Conservation (phyloP, 2,113 vertebrate genomes). For the Strigops habroptila region DNA sequence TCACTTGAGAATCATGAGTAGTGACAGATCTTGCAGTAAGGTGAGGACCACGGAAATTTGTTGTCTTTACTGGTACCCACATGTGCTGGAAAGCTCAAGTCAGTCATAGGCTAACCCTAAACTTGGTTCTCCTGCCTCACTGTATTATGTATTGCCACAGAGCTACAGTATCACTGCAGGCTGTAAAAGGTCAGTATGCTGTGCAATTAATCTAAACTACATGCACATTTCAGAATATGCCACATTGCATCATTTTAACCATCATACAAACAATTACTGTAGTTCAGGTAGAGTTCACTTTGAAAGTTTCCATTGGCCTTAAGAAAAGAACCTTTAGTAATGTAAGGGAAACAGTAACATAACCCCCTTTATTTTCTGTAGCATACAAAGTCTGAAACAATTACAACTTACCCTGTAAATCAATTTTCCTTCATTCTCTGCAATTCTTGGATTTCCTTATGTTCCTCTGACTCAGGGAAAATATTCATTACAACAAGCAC, state of each 20-base stretch:
- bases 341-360: neutral
- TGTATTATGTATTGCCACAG: neutral
- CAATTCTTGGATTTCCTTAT: slow-evolving; percentile 35
- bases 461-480: slow-evolving; percentile 22
- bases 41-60: neutral
- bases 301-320: neutral
- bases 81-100: neutral
- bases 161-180: neutral
- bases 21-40: neutral
- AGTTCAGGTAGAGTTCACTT: slow-evolving; percentile 44
- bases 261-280: neutral
- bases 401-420: slow-evolving; percentile 45
- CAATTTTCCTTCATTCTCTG: neutral
- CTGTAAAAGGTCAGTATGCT: neutral
- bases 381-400: slow-evolving; percentile 51
- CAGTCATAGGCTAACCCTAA: neutral
- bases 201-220: slow-evolving; percentile 54
- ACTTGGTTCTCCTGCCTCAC: neutral
- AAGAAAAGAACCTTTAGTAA: neutral
- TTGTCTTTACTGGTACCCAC: neutral
- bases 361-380: neutral
- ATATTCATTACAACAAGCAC: slow-evolving; percentile 17
- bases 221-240: neutral
- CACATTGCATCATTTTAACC: neutral
- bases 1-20: neutral